A percentile compares a stretch with the other conserved stretches of the same genome.
Conservation (phyloP, 2,888 invertebrate species). For the Galerucella nymphaeae region DNA sequence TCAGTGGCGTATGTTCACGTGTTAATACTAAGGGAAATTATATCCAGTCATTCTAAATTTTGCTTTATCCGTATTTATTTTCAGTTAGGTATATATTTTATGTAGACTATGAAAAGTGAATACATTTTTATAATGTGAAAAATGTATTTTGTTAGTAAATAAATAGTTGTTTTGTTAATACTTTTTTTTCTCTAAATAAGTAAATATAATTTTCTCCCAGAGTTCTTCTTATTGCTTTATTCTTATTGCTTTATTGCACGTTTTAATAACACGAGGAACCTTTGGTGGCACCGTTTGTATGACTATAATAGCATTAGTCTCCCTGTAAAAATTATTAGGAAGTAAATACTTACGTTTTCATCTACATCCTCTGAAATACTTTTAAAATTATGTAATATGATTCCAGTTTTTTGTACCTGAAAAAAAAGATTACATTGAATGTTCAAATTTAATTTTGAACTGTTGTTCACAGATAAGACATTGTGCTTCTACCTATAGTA, state of each 20-base stretch:
- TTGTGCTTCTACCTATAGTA: background rate
- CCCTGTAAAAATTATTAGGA: background rate
- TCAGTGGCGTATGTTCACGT: background rate
- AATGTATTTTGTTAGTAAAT: background rate
- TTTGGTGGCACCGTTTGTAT: background rate
- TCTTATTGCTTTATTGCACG: background rate
- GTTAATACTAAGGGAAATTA: background rate
- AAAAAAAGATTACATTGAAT: conserved; percentile 2
- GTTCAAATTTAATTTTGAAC: too few relatives aligned
- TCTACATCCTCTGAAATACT: conserved; percentile 19
- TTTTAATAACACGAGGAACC: background rate
- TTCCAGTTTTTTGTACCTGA: conserved; percentile 21
- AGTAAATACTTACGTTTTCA: conserved; percentile 26
- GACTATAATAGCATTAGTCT: too few relatives aligned
- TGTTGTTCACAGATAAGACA: background rate
- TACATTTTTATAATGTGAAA: background rate
- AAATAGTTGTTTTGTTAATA: background rate
- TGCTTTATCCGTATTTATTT: background rate
- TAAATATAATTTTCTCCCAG: too few relatives aligned
- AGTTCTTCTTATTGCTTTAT: background rate
- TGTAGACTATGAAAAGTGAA: background rate
- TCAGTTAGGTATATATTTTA: background rate
- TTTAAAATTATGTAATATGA: conserved; percentile 18
- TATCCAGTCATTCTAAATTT: too few relatives aligned
- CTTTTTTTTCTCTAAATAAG: background rate